Evolutionary conservation across 1,140 invertebrate genomes (phyloP), one percentile per base, ranked within the genome.

Genomic region (Aporrectodea caliginosa): DNA sequence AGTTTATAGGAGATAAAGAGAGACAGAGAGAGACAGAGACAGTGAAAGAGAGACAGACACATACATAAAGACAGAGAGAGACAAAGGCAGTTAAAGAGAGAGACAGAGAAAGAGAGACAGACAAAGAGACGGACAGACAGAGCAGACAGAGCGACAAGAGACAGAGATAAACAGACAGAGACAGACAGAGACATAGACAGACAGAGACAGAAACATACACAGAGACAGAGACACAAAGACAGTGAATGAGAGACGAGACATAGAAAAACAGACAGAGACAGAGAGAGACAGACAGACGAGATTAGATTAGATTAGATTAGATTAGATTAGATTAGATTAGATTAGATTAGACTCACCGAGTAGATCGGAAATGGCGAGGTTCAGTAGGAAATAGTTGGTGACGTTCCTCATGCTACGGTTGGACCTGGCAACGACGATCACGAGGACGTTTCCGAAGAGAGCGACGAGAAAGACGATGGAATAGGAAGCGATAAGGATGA

Each of bases 291-390:
- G n/a, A n/a, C n/a, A n/a, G n/a, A n/a, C n/a, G n/a, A n/a, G n/a
- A n/a, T n/a, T n/a, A n/a, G n/a, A n/a, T n/a, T n/a, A n/a, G n/a
- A n/a, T n/a, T n/a, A n/a, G n/a, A n/a, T n/a, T n/a, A n/a, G n/a
- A n/a, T n/a, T n/a, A n/a, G n/a, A n/a, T n/a, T n/a, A n/a, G n/a
- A n/a, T n/a, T n/a, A n/a, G n/a, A n/a, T n/a, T n/a, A n/a, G n/a
- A n/a, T n/a, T n/a, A n/a, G n/a, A n/a, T n/a, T n/a, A n/a, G 16
- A 79, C 72, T 35, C 2, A 79, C 72, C 79, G 2, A 75, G 75
- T 0, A 76, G 27, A 35, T 76, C 75, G 1, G 75, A 32, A 22
- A 76, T 29, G 2, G 75, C 75, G 32, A 76, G 43, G 31, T 76
- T 76, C 32, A 76, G 43, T 1, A 76, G 75, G 35, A 76, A 76